Percentiles rank a stretch among this genome's conserved stretches.
Evolutionary conservation across 2,113 vertebrate species (phyloP).

Genomic region (Hippocampus barbouri): DNA sequence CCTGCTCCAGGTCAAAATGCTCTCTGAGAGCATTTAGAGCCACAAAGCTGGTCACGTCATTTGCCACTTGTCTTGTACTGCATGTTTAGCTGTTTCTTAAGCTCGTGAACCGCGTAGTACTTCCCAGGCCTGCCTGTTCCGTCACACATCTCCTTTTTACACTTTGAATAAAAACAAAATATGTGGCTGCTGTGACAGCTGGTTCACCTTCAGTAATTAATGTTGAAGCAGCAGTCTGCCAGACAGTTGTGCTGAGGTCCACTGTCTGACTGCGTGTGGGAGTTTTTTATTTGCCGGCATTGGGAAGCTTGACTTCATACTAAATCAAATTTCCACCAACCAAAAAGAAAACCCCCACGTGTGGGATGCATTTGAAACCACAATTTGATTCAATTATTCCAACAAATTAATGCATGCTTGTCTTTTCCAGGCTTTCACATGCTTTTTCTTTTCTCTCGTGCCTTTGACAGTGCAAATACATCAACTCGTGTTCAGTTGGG

Average conservation of each 20-base stretch:
- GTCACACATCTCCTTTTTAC: slow-evolving; percentile 16
- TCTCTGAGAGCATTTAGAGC: slow-evolving; percentile 42
- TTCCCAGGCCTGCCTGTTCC: slow-evolving; percentile 8
- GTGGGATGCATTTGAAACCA: slow-evolving; percentile 12
- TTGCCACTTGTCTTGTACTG: slow-evolving; percentile 26
- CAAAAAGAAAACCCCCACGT: neutral
- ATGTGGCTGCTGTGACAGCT: slow-evolving; percentile 50
- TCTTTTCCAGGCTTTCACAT: slow-evolving; percentile 6
- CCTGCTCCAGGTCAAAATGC: slow-evolving; percentile 49
- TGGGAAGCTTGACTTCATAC: slow-evolving; percentile 22
- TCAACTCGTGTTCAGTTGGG: slow-evolving; percentile 25
- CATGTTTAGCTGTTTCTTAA: slow-evolving; percentile 11
- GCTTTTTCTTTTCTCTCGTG: slow-evolving; percentile 3
- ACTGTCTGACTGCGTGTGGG: slow-evolving; percentile 34
- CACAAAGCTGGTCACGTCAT: slow-evolving; percentile 39
- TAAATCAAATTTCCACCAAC: slow-evolving; percentile 20
- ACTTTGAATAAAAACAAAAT: slow-evolving; percentile 35
- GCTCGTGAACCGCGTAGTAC: slow-evolving; percentile 4
- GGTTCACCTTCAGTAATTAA: slow-evolving; percentile 59
- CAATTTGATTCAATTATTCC: slow-evolving; percentile 19
- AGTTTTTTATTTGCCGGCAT: slow-evolving; percentile 36
- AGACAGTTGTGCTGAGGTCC: slow-evolving; percentile 40
- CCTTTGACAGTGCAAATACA: slow-evolving; percentile 16
- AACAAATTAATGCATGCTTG: slow-evolving; percentile 16
- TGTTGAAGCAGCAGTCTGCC: slow-evolving; percentile 40